These are phyloP conservation scores for Thermophis baileyi DNA, from an alignment of 2,113 vertebrate species.

Conservation along the genomic window DNA sequence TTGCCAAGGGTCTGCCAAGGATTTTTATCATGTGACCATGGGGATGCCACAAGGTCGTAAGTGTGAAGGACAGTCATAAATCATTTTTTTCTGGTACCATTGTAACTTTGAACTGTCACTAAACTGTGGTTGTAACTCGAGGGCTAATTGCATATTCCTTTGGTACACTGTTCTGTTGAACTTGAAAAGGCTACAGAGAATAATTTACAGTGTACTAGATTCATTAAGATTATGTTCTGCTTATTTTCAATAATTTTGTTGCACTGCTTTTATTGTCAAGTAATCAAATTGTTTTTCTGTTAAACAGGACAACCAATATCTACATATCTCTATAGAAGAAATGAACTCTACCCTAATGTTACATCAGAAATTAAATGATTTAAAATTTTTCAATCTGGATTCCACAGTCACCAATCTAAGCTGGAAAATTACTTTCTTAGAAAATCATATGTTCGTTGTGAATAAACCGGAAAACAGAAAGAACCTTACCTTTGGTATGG, in stretches of 20 bases:
- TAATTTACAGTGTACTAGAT: neutral
- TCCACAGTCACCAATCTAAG: conserved; percentile 66
- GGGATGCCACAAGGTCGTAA: neutral
- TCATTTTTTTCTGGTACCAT: neutral
- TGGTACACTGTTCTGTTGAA: neutral
- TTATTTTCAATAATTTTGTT: neutral
- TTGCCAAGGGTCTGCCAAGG: neutral
- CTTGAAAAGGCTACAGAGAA: neutral
- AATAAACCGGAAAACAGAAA: conserved; percentile 55
- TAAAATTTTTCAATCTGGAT: conserved; percentile 69
- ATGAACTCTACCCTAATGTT: conserved; percentile 59
- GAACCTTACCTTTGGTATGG: conserved; percentile 53
- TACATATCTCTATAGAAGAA: conserved; percentile 68
- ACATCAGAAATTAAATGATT: conserved; percentile 67
- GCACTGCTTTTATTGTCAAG: neutral
- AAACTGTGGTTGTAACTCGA: neutral
- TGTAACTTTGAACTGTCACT: neutral
- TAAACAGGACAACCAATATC: conserved; percentile 65
- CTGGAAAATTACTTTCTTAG: conserved; percentile 61
- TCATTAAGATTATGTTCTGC: neutral
- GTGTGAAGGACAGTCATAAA: neutral
- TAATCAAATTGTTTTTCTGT: conserved; percentile 50
- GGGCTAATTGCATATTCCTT: neutral
- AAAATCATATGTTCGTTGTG: conserved; percentile 56
- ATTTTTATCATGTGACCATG: too few relatives aligned